Conservation (phyloP, 2,113 vertebrate genomes). For the Macrotus californicus region DNA sequence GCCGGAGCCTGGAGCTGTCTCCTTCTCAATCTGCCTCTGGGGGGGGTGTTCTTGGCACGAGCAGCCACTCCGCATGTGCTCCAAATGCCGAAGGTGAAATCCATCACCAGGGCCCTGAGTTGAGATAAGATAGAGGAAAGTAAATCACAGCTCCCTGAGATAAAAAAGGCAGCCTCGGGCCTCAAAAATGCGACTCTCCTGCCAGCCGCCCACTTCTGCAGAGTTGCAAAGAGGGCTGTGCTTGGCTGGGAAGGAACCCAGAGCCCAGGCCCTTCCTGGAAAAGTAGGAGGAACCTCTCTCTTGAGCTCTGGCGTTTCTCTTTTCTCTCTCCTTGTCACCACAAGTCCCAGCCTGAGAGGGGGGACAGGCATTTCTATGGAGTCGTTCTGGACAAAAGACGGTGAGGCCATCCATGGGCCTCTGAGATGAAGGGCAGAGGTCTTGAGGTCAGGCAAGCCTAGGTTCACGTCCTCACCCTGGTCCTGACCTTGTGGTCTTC, state of each 20-base stretch:
- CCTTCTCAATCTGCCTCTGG: background rate
- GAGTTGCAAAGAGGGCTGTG: background rate
- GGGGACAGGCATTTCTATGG: background rate
- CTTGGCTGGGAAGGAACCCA: background rate
- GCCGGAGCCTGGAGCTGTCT: slow-evolving; percentile 11
- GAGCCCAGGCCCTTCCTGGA: background rate
- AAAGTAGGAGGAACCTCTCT: background rate
- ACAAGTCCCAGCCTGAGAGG: background rate
- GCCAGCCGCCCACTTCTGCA: slow-evolving; percentile 34
- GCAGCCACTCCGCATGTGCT: slow-evolving; percentile 2
- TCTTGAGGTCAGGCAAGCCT: background rate
- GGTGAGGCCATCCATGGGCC: background rate
- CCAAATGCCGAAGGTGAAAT: slow-evolving; percentile 68
- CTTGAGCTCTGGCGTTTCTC: fast-evolving
- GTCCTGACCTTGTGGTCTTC: background rate
- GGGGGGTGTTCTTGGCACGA: slow-evolving; percentile 45
- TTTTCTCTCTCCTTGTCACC: background rate
- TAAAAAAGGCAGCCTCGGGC: slow-evolving; percentile 63
- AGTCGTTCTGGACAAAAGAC: background rate
- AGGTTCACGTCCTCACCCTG: background rate
- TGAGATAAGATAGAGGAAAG: slow-evolving; percentile 65
- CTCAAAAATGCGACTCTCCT: slow-evolving; percentile 52
- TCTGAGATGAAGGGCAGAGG: background rate
- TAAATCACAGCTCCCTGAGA: slow-evolving; percentile 61
- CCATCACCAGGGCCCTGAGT: slow-evolving; percentile 53